These are phyloP conservation scores for Pterobdella sp. DNA, from an alignment of 2,888 invertebrate species.

Conservation along the genomic window DNA sequence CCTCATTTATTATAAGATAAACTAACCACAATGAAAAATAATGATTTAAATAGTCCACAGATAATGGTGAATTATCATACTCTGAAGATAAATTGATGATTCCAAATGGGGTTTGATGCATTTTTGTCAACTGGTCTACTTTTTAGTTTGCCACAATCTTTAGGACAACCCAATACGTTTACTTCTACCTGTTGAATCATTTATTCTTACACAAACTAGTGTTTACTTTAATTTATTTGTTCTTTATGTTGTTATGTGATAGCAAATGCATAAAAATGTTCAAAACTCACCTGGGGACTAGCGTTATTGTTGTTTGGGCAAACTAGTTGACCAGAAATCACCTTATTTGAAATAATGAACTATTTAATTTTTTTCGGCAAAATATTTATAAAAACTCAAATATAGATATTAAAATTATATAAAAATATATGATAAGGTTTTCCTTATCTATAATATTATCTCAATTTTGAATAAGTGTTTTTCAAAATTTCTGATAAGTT, in stretches of 20 bases:
- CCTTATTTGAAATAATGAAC: conserved; percentile 47
- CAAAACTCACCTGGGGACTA: conserved; percentile 63
- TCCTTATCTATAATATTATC: too few relatives aligned
- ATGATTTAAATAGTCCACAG: not conserved
- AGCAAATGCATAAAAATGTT: too few relatives aligned
- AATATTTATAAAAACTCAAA: too few relatives aligned
- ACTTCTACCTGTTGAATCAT: conserved; percentile 76
- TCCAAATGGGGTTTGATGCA: conserved; percentile 86
- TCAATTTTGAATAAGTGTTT: not conserved
- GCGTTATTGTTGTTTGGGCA: conserved; percentile 66
- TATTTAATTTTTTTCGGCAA: too few relatives aligned
- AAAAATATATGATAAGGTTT: too few relatives aligned
- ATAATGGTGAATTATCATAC: conserved; percentile 54
- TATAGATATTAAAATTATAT: too few relatives aligned
- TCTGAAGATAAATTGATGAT: conserved; percentile 63
- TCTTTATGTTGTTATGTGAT: too few relatives aligned
- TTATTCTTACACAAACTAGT: too few relatives aligned
- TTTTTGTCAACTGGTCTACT: conserved; percentile 76
- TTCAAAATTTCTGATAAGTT: not conserved
- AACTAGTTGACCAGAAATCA: conserved; percentile 86
- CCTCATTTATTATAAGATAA: too few relatives aligned
- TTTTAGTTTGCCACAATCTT: conserved; percentile 78
- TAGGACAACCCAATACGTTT: conserved; percentile 78
- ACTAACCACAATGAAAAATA: too few relatives aligned
- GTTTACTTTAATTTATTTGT: too few relatives aligned